Conservation (phyloP, 2,888 invertebrate genomes). For the Drosophila sordidapex region DNA sequence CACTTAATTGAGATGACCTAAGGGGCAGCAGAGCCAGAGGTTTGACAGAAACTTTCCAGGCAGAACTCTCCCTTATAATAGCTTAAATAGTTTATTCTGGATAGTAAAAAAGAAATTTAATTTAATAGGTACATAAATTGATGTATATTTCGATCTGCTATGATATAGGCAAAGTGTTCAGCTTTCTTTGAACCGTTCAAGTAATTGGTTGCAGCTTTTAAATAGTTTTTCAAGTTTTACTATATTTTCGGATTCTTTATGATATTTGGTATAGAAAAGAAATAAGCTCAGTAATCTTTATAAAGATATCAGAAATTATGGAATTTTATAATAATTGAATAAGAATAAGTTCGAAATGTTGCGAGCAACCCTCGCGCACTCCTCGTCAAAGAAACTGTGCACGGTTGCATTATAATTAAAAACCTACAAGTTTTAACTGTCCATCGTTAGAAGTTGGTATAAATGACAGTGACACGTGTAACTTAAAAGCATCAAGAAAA, state of each 20-base stretch:
- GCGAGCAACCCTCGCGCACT: conserved; percentile 13
- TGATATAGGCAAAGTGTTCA: not conserved
- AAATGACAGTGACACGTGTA: conserved; percentile 66
- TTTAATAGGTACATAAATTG: not conserved
- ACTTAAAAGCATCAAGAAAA: conserved; percentile 33
- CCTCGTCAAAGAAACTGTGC: conserved; percentile 10
- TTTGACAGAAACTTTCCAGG: not conserved
- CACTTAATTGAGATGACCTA: conserved; percentile 61
- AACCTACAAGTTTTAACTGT: conserved; percentile 55
- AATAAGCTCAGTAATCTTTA: not conserved
- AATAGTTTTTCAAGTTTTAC: not conserved
- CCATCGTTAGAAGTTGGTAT: conserved; percentile 58
- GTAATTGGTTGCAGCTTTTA: not conserved
- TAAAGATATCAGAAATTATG: not conserved
- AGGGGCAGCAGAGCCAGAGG: conserved; percentile 22
- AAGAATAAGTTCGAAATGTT: not conserved
- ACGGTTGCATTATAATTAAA: conserved; percentile 68
- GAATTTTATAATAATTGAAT: not conserved
- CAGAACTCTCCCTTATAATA: not conserved
- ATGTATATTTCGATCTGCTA: not conserved
- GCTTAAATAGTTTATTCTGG: not conserved
- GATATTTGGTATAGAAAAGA: not conserved
- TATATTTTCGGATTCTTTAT: accelerated
- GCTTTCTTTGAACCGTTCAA: not conserved
- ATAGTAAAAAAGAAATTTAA: accelerated